These are phyloP conservation scores for Rafetus swinhoei DNA, from an alignment of 2,113 vertebrate species.

Conservation along the genomic window DNA sequence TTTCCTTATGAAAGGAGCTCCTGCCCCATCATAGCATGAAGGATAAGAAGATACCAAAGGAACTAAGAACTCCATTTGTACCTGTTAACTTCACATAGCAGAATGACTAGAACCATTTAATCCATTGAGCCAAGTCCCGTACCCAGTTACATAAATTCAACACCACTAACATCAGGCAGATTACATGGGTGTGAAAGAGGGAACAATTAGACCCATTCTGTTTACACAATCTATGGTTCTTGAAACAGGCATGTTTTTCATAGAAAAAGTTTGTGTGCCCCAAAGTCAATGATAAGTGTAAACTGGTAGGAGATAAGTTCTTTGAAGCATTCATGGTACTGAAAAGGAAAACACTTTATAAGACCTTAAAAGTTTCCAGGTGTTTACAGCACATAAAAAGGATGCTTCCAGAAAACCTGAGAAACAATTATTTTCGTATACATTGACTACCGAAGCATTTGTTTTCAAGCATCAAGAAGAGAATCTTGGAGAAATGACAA, in stretches of 20 bases:
- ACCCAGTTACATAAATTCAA: background rate
- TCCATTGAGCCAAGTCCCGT: background rate
- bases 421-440: slow-evolving; percentile 33
- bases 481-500: slow-evolving; percentile 26
- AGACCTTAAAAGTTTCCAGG: slow-evolving; percentile 3
- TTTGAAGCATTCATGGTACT: background rate
- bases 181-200: background rate
- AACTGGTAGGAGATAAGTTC: background rate
- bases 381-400: slow-evolving; percentile 8
- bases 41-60: background rate
- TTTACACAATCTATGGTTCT: background rate
- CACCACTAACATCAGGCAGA: background rate
- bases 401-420: background rate
- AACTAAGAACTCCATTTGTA: background rate
- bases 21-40: background rate
- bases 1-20: background rate
- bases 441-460: slow-evolving; percentile 9
- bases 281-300: rapidly evolving
- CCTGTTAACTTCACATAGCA: background rate
- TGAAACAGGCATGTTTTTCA: background rate
- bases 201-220: background rate
- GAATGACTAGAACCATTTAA: background rate
- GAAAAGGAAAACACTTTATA: background rate
- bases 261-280: background rate
- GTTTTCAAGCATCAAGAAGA: slow-evolving; percentile 18